Evolutionary conservation across 2,888 invertebrate genomes (phyloP), one percentile per base, ranked within the genome.

Genomic region (Lapara coniferarum): DNA sequence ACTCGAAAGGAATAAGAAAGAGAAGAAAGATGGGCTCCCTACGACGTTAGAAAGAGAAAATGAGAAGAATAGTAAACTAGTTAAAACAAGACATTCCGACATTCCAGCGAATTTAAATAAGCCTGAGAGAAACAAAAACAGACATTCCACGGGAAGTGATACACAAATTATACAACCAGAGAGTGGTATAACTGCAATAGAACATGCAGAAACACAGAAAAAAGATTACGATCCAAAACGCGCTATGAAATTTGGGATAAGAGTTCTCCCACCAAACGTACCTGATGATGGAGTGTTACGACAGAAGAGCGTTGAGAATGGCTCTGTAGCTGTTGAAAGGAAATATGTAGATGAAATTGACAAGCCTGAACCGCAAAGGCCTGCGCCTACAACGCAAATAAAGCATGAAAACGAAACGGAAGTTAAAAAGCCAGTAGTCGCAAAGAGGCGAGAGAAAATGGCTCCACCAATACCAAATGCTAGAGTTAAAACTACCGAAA

Each of bases 161-260:
- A 80, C 89, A 67, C 91, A 90, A 78, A 89, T 92, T 2, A 90
- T 89, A 67, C 90, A 89, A 74, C 87, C 91, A 59, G 93, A 93
- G 71, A 93, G 92, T 72, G 89, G 92, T 0, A 82, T 89, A 19
- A 76, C 84, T 56, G 85, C 88, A 52, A 80, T 92, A 46, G 94
- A 95, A 78, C 91, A 93, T 49, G 83, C 88, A 1, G 95, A 95
- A 85, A 81, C 89, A 0, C 95, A 95, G 78, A 95, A 94, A 81
- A 90, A 92, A 73, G 95, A 95, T 75, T 91, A 94, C 58, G 95
- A 95, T 71, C 89, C 92, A 0, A 94, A 94, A 75, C 94, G 94
- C 71, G 95, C 94, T 66, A 94, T 95, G 86, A 96, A 96, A 82
- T 96, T 96, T 69, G 96, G 96, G 0, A 95, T 96, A 68, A 93